Evolutionary conservation across 2,888 invertebrate species (phyloP).

Genomic region (Bembecia ichneumoniformis): DNA sequence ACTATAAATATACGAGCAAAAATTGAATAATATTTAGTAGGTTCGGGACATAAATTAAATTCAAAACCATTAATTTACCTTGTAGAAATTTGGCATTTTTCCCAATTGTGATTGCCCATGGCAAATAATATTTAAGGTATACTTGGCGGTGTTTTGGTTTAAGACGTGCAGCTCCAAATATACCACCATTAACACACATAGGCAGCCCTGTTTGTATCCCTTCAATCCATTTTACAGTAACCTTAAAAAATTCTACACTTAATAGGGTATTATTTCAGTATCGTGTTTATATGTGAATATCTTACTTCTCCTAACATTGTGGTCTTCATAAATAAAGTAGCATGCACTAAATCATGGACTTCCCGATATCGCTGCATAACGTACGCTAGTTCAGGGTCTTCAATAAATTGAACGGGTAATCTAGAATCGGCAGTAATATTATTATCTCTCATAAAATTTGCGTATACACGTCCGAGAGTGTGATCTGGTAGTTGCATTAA

Average conservation of each 20-base stretch:
- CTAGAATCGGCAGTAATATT: slow-evolving; percentile 95
- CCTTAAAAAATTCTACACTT: slow-evolving; percentile 66
- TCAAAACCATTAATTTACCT: slow-evolving; percentile 44
- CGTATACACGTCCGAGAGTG: slow-evolving; percentile 90
- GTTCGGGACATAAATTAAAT: no score
- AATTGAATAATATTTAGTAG: no score
- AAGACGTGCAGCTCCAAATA: slow-evolving; percentile 91
- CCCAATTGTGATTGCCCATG: slow-evolving; percentile 89
- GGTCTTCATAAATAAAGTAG: slow-evolving; percentile 92
- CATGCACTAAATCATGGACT: slow-evolving; percentile 95
- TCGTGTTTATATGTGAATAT: neutral
- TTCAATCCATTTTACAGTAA: slow-evolving; percentile 98
- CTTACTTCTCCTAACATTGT: slow-evolving; percentile 86
- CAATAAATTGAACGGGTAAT: slow-evolving; percentile 90
- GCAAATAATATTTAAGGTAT: slow-evolving; percentile 83
- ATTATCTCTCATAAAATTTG: slow-evolving; percentile 85
- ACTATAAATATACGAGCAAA: no score
- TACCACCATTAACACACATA: slow-evolving; percentile 94
- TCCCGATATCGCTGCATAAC: slow-evolving; percentile 98
- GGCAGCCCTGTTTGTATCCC: slow-evolving; percentile 95
- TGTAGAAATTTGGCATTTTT: slow-evolving; percentile 83
- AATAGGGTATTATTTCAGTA: neutral
- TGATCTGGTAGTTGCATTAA: slow-evolving; percentile 81
- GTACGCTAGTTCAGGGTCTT: slow-evolving; percentile 91
- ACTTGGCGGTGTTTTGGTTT: slow-evolving; percentile 86